Evolutionary conservation across 2,888 invertebrate genomes (phyloP).

Genomic region (Diogma glabrata): DNA sequence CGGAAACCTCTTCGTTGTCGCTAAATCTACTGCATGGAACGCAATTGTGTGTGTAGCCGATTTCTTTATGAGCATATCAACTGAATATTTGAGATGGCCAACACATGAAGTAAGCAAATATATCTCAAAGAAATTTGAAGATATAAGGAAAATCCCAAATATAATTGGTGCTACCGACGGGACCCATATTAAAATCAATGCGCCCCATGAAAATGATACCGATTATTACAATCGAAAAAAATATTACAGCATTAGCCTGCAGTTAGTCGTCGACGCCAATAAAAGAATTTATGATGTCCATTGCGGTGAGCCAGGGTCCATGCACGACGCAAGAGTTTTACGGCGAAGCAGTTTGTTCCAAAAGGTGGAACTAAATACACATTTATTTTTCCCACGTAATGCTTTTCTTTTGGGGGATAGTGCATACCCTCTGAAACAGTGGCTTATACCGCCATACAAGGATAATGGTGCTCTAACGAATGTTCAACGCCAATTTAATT

Average conservation of each 20-base stretch:
- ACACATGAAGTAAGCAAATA: not conserved
- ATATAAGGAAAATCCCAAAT: slow-evolving; percentile 14
- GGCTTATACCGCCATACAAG: not conserved
- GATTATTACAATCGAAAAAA: slow-evolving; percentile 19
- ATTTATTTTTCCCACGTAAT: not conserved
- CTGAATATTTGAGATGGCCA: slow-evolving; percentile 18
- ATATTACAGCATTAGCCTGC: not conserved
- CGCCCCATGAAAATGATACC: slow-evolving; percentile 16
- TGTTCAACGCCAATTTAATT: not conserved
- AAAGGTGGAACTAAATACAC: not conserved
- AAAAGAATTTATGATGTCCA: slow-evolving; percentile 22
- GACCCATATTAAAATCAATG: slow-evolving; percentile 20
- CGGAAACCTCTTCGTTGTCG: slow-evolving; percentile 15
- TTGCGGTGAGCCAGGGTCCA: slow-evolving; percentile 18
- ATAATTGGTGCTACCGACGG: slow-evolving; percentile 21
- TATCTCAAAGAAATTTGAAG: not conserved
- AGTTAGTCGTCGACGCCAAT: slow-evolving; percentile 23
- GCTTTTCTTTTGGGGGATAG: not conserved
- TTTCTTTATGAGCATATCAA: slow-evolving; percentile 4
- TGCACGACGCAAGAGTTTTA: slow-evolving; percentile 1
- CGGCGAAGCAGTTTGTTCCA: not conserved
- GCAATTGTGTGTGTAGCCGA: slow-evolving; percentile 12
- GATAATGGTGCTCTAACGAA: not conserved
- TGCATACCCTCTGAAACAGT: not conserved
- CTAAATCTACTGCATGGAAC: slow-evolving; percentile 15